These are phyloP conservation scores for Morpho deidamia DNA, from an alignment of 2,888 invertebrate genomes.

Conservation along the genomic window DNA sequence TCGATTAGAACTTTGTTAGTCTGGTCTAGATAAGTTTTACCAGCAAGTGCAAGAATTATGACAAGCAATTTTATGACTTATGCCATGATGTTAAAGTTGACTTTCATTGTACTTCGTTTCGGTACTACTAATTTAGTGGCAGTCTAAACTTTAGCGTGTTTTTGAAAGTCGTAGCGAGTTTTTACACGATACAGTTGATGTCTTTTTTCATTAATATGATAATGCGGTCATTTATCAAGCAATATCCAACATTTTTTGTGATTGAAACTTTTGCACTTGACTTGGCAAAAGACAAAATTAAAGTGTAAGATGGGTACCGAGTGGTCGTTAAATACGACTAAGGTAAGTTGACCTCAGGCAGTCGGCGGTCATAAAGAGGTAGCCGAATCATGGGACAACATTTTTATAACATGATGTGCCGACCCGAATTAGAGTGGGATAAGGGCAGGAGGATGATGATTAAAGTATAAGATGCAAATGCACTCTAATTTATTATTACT, in stretches of 20 bases:
- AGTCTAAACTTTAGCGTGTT: conserved; percentile 1
- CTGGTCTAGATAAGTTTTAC: conserved; percentile 32
- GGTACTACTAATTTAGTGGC: neutral
- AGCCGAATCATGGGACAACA: too few relatives aligned
- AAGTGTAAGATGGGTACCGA: too few relatives aligned
- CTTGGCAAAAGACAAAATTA: too few relatives aligned
- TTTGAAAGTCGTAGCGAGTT: neutral
- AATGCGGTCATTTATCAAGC: neutral
- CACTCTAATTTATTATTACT: too few relatives aligned
- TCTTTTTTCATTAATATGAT: neutral
- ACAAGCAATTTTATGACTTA: conserved; percentile 11
- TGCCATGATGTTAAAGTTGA: neutral
- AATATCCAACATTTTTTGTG: neutral
- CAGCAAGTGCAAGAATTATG: conserved; percentile 22
- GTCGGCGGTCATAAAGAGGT: too few relatives aligned
- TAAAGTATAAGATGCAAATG: too few relatives aligned
- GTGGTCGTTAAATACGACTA: too few relatives aligned
- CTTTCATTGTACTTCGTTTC: neutral
- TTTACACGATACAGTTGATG: neutral
- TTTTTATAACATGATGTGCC: too few relatives aligned
- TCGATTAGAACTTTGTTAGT: conserved; percentile 52
- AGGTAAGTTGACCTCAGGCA: too few relatives aligned
- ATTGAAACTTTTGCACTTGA: too few relatives aligned
- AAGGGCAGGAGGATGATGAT: too few relatives aligned
- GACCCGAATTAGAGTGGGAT: too few relatives aligned